Evolutionary conservation across 2,797 vertebrate genomes (phyloP).

Genomic region (Helostoma temminkii): DNA sequence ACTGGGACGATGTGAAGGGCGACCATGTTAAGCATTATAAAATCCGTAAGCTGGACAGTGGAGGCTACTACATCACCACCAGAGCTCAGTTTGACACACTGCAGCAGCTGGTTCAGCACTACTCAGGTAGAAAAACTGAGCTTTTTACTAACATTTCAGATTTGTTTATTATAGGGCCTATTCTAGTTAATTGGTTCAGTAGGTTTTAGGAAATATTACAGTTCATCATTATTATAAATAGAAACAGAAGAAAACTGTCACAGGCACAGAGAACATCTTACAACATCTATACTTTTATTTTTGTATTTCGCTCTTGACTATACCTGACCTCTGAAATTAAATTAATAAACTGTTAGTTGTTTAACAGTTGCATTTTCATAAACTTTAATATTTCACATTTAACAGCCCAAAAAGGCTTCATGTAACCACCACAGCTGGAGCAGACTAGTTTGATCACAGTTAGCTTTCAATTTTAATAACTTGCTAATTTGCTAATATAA

Average conservation of each 20-base stretch:
- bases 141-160: neutral
- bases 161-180: neutral
- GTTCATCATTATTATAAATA: neutral
- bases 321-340: too few relatives aligned
- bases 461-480: too few relatives aligned
- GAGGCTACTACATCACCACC: slow-evolving; percentile 98
- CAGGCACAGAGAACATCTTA: neutral
- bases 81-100: slow-evolving; percentile 97
- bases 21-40: slow-evolving; percentile 99
- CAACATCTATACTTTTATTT: too few relatives aligned
- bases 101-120: slow-evolving; percentile 97
- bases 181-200: neutral
- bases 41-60: slow-evolving; percentile 98
- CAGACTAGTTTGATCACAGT: too few relatives aligned
- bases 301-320: too few relatives aligned
- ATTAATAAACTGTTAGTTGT: too few relatives aligned
- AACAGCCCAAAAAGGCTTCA: too few relatives aligned
- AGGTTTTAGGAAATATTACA: neutral
- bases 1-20: slow-evolving; percentile 97
- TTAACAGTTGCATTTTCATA: too few relatives aligned
- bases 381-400: too few relatives aligned
- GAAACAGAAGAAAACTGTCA: neutral
- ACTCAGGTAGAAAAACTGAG: slow-evolving; percentile 87
- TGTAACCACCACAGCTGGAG: too few relatives aligned
- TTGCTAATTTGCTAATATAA: too few relatives aligned